A percentile compares a stretch with the other conserved stretches of the same genome.
These are phyloP conservation scores for Elmis aenea DNA, from an alignment of 2,888 invertebrate genomes.

Conservation along the genomic window DNA sequence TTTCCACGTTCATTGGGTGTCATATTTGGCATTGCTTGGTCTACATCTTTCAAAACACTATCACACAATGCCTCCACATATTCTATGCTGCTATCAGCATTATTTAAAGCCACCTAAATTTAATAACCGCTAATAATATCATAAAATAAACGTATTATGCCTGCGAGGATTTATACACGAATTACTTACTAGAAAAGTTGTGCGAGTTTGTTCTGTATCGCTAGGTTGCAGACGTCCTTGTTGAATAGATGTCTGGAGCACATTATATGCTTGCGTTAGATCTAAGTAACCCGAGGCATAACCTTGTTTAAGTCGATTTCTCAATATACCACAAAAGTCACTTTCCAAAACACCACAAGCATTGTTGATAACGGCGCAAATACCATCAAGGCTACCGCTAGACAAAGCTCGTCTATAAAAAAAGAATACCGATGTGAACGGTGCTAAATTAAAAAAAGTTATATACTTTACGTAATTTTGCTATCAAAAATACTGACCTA, in stretches of 20 bases:
- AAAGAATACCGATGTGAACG: too few species aligned
- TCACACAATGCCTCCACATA: slow-evolving; percentile 82
- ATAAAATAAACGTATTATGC: slow-evolving; percentile 1
- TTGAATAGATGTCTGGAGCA: slow-evolving; percentile 72
- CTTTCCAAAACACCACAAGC: slow-evolving; percentile 83
- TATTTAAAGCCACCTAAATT: slow-evolving; percentile 74
- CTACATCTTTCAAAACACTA: slow-evolving; percentile 68
- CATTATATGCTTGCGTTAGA: slow-evolving; percentile 76
- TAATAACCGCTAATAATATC: slow-evolving; percentile 7
- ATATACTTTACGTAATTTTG: too few species aligned
- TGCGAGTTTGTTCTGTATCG: slow-evolving; percentile 71
- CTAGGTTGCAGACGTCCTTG: slow-evolving; percentile 74
- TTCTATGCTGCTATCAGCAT: slow-evolving; percentile 86
- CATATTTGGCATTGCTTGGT: slow-evolving; percentile 57
- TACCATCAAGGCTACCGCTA: slow-evolving; percentile 88
- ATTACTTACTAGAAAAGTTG: slow-evolving; percentile 66
- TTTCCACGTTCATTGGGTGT: slow-evolving; percentile 62
- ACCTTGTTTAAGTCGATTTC: slow-evolving; percentile 68
- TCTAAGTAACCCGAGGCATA: slow-evolving; percentile 76
- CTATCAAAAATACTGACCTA: slow-evolving; percentile 52
- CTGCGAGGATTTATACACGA: too few species aligned
- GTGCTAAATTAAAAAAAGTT: background rate
- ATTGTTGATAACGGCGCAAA: slow-evolving; percentile 95
- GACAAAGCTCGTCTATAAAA: slow-evolving; percentile 74
- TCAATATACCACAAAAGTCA: slow-evolving; percentile 70